Conservation (phyloP, 2,888 invertebrate species). For the Temnothorax rugatulus region DNA sequence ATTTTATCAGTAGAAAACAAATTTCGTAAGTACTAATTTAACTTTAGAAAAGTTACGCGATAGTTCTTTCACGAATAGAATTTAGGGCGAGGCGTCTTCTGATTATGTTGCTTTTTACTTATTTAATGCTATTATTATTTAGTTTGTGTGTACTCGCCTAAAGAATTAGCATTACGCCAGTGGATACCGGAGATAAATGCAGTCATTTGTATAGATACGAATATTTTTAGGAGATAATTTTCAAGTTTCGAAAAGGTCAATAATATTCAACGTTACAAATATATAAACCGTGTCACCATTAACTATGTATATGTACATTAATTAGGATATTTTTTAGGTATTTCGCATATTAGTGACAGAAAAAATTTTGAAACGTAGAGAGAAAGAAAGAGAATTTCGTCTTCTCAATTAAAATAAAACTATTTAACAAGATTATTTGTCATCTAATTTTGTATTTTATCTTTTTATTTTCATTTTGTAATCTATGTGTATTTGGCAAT, state of each 20-base stretch:
- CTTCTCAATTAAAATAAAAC: not conserved
- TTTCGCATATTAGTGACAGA: not conserved
- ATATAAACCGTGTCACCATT: not conserved
- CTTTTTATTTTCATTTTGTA: not conserved
- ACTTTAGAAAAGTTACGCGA: not conserved
- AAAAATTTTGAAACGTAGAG: not conserved
- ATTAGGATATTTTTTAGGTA: not conserved
- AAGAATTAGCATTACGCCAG: slow-evolving; percentile 16
- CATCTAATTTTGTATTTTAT: not conserved
- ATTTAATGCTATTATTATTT: slow-evolving; percentile 27
- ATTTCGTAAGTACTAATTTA: not conserved
- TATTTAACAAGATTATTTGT: not conserved
- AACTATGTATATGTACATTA: not conserved
- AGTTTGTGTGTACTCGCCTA: not conserved
- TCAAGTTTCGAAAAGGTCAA: not conserved
- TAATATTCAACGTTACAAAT: not conserved
- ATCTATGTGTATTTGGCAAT: not conserved
- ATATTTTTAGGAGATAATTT: slow-evolving; percentile 12
- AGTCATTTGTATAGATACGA: not conserved
- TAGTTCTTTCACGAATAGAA: not conserved
- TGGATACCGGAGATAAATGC: slow-evolving; percentile 7
- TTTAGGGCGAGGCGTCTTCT: not conserved
- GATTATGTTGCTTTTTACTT: slow-evolving; percentile 12
- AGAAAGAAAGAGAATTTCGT: not conserved
- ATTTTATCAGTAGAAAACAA: slow-evolving; percentile 6